Conservation (phyloP, 2,797 vertebrate genomes). For the Podarcis siculus region DNA sequence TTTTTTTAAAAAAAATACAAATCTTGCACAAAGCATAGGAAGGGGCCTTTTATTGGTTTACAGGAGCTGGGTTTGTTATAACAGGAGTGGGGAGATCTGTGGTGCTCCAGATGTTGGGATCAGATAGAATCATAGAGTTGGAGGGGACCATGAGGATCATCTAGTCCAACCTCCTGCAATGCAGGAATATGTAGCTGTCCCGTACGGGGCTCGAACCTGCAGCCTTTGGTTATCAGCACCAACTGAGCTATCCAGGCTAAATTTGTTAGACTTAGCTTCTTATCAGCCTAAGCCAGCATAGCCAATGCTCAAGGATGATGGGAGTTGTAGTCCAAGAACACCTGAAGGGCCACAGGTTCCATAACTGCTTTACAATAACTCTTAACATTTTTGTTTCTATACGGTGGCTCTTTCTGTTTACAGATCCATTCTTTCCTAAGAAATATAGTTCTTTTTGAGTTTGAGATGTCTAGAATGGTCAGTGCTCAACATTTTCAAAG, state of each 20-base stretch:
- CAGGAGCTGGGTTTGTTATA: not conserved
- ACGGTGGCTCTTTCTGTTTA: slow-evolving; percentile 19
- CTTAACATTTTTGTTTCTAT: slow-evolving; percentile 26
- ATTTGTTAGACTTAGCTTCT: too few relatives aligned
- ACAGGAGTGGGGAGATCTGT: too few relatives aligned
- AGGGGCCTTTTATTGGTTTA: not conserved
- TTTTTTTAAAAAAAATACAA: not conserved
- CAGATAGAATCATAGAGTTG: too few relatives aligned
- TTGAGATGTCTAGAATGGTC: slow-evolving; percentile 12
- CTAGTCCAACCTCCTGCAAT: too few relatives aligned
- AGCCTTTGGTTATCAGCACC: too few relatives aligned
- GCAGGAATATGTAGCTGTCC: too few relatives aligned
- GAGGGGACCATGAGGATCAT: too few relatives aligned
- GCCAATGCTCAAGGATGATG: too few relatives aligned
- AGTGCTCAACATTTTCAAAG: slow-evolving; percentile 18
- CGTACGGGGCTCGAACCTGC: too few relatives aligned
- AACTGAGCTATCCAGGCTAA: too few relatives aligned
- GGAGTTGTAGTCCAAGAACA: slow-evolving; percentile 21
- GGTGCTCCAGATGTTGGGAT: too few relatives aligned
- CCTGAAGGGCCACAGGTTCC: not conserved
- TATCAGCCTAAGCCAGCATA: too few relatives aligned
- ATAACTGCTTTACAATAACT: not conserved
- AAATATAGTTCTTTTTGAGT: slow-evolving; percentile 34
- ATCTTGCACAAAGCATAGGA: not conserved
- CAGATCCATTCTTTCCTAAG: not conserved